Conservation (phyloP, 2,113 vertebrate genomes). For the Mormoops blainvillei region DNA sequence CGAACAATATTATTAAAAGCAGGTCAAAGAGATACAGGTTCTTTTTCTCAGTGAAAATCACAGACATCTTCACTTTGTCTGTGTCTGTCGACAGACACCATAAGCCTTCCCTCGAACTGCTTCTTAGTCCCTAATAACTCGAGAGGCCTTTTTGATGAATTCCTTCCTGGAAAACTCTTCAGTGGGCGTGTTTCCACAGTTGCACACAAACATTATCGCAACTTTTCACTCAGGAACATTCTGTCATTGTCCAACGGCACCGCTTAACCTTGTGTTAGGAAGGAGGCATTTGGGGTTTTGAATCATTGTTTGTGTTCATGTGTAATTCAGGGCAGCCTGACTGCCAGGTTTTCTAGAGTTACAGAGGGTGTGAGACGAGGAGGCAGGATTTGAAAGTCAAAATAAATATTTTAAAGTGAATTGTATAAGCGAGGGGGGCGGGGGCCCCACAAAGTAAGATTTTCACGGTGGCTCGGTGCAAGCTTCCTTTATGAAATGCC, state of each 20-base stretch:
- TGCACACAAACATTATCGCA: fast-evolving
- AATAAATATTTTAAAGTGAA: not conserved
- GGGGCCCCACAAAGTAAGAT: fast-evolving
- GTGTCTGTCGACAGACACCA: not conserved
- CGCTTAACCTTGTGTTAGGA: not conserved
- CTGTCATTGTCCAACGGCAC: not conserved
- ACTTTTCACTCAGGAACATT: fast-evolving
- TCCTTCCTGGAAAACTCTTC: not conserved
- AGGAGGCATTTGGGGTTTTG: not conserved
- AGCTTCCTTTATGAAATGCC: not conserved
- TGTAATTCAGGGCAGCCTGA: not conserved
- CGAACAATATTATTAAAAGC: not conserved
- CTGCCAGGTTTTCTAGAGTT: not conserved
- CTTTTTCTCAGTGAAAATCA: not conserved
- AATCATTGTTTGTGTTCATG: not conserved
- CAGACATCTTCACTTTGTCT: not conserved
- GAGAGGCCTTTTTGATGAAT: not conserved
- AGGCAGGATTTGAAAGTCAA: not conserved
- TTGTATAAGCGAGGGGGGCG: not conserved
- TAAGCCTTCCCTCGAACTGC: not conserved
- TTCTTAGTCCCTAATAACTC: not conserved
- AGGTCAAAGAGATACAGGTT: not conserved
- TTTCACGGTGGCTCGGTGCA: fast-evolving
- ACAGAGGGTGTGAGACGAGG: not conserved
- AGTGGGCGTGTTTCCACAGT: fast-evolving